Conservation (phyloP, 2,888 invertebrate species). For the Caradrina clavipalpis region DNA sequence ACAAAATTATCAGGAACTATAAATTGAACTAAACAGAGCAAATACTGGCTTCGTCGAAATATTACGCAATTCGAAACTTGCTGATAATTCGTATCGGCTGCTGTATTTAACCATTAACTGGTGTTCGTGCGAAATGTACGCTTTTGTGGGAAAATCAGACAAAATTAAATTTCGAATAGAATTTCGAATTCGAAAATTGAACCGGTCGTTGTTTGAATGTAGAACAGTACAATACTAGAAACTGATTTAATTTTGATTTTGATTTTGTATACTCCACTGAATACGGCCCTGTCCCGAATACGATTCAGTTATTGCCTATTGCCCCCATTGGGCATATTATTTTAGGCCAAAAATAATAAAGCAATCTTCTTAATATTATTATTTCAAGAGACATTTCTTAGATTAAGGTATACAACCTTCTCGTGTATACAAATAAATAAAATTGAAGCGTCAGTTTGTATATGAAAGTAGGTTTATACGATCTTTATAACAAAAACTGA, state of each 20-base stretch:
- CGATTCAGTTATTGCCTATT: too few species aligned
- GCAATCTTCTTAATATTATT: neutral
- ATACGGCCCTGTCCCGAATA: too few species aligned
- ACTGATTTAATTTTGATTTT: too few species aligned
- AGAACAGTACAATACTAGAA: conserved; percentile 1
- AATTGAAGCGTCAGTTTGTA: too few species aligned
- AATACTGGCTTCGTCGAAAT: conserved; percentile 41
- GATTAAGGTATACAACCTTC: neutral
- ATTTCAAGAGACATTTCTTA: neutral
- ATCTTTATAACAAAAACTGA: too few species aligned
- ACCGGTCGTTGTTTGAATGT: conserved; percentile 20
- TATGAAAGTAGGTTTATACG: too few species aligned
- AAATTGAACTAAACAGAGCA: conserved; percentile 34
- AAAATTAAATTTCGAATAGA: neutral
- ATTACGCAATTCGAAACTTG: conserved; percentile 19
- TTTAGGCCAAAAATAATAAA: too few species aligned
- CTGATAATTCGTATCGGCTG: conserved; percentile 31
- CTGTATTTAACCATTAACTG: conserved; percentile 8
- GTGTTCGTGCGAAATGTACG: conserved; percentile 9
- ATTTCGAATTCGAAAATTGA: neutral
- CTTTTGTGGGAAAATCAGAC: conserved; percentile 23
- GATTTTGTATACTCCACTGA: too few species aligned
- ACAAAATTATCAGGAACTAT: conserved; percentile 29
- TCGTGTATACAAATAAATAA: too few species aligned
- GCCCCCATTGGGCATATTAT: too few species aligned